Evolutionary conservation across 2,113 vertebrate species (phyloP), one percentile per base, ranked within the genome.

Genomic region (Speoplatyrhinus poulsoni): DNA sequence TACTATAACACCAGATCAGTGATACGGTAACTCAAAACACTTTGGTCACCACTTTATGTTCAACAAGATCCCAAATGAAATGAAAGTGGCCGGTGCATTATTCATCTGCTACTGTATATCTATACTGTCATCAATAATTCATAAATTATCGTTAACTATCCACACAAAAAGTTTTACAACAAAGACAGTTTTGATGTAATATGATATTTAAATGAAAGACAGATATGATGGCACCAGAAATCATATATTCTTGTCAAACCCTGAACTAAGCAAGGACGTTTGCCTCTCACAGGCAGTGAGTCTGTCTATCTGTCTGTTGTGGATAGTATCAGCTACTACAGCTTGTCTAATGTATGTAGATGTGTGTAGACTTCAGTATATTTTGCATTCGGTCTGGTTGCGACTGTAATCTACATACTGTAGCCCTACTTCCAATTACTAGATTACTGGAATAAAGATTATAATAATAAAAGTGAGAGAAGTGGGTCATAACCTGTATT

Each of bases 101-200:
- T 90, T 87, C 79, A 91, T 85, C 6, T 2, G 63, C 52, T 67
- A 26, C 2, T 26, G 26, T 26, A 26, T 19, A 64, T 75, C 75
- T 85, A 78, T 73, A 74, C 61, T 2, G 12, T 19, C 73, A 84
- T 88, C 78, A 83, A 87, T 85, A 85, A 90, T 87, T 77, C 72
- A 90, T 52, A 16, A 19, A 41, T 13, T 26, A 12, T 68, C 65
- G 4, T 87, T 80, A 85, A 70, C 82, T 64, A 84, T 80, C 60
- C 83, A 81, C 76, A 82, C 74, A 52, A 52, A 57, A 55, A 55
- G 62, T 17, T 1, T 52, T 17, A 15, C 41, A 72, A 62, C 64
- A 61, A 60, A 2, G 73, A 79, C 49, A 69, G 62, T 58, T 69
- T 62, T 59, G 46, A 72, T 69, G 62, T 55, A 60, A 65, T 16